Evolutionary conservation across 2,113 vertebrate genomes (phyloP).

Genomic region (Melanotaenia duboulayi): DNA sequence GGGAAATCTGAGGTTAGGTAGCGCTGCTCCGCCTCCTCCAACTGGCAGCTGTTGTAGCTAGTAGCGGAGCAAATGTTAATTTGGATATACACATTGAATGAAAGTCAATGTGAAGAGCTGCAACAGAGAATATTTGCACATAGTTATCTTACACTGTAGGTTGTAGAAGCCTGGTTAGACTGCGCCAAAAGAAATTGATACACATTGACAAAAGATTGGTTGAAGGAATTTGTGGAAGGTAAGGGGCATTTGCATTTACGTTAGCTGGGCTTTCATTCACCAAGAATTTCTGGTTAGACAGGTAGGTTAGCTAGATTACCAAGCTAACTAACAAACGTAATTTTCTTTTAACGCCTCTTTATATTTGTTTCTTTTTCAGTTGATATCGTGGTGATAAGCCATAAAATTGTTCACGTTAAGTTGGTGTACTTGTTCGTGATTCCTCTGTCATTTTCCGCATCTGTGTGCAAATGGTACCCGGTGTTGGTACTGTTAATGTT

Average conservation of each 20-base stretch:
- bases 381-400: neutral
- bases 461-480: slow-evolving; percentile 31
- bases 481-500: slow-evolving; percentile 46
- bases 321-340: slow-evolving; percentile 16
- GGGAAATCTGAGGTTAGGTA: slow-evolving; percentile 45
- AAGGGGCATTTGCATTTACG: slow-evolving; percentile 42
- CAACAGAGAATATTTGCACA: slow-evolving; percentile 20
- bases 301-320: slow-evolving; percentile 65
- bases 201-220: slow-evolving; percentile 4
- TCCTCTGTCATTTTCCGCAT: neutral
- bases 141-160: slow-evolving; percentile 1
- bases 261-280: slow-evolving; percentile 39
- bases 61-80: slow-evolving; percentile 29
- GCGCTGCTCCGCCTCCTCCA: slow-evolving; percentile 44
- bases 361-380: neutral
- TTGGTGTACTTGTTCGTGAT: neutral
- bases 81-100: slow-evolving; percentile 71
- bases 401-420: neutral
- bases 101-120: slow-evolving; percentile 62
- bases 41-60: slow-evolving; percentile 44
- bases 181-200: neutral
- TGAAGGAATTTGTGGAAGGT: slow-evolving; percentile 51
- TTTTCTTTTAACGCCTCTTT: neutral
- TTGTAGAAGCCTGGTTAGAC: neutral
- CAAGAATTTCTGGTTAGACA: slow-evolving; percentile 74